Conservation (phyloP, 2,888 invertebrate species). For the Macrophya annulata region DNA sequence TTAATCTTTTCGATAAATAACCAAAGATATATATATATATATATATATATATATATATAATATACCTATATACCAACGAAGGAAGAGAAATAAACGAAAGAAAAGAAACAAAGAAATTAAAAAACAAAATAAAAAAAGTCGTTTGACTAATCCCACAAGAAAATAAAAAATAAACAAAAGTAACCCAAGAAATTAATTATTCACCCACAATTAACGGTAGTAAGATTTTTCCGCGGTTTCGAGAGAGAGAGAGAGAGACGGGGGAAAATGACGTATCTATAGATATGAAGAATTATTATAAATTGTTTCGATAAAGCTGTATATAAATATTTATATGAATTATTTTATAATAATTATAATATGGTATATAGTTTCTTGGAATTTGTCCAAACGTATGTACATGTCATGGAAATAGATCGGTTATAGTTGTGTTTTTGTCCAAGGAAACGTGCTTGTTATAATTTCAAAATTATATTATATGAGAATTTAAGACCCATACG, state of each 20-base stretch:
- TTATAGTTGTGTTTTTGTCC: neutral
- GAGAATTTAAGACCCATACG: neutral
- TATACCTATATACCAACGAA: too few relatives aligned
- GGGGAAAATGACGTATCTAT: too few relatives aligned
- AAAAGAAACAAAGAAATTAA: neutral
- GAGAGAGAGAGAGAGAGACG: too few relatives aligned
- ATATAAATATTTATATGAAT: slow-evolving; percentile 45
- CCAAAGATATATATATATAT: neutral
- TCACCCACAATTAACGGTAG: neutral
- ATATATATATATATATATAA: too few relatives aligned
- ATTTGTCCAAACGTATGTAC: neutral
- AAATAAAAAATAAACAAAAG: too few relatives aligned
- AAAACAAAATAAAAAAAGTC: neutral
- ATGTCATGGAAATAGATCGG: slow-evolving; percentile 30
- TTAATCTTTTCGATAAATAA: neutral
- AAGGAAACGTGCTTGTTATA: slow-evolving; percentile 10
- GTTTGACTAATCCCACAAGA: neutral
- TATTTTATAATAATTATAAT: neutral
- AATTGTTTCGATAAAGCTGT: too few relatives aligned
- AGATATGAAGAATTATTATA: too few relatives aligned
- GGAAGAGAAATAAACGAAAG: too few relatives aligned
- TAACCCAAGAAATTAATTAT: neutral
- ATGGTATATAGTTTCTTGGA: slow-evolving; percentile 12
- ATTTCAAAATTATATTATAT: neutral
- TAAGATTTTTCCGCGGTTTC: neutral